These are phyloP conservation scores for Prosopocoilus inquinatus DNA, from an alignment of 2,888 invertebrate genomes.

Conservation along the genomic window DNA sequence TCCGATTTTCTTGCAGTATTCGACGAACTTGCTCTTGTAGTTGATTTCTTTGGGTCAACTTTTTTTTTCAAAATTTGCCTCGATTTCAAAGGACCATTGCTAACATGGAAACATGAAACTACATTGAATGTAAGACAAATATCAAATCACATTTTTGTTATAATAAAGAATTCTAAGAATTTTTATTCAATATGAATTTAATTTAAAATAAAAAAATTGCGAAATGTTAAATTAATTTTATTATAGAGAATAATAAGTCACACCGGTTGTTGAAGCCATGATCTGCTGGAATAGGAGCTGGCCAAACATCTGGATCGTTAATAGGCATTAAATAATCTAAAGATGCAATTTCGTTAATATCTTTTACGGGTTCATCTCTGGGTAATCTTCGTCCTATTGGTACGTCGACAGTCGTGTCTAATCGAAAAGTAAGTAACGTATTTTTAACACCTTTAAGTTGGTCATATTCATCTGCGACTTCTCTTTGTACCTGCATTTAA, in stretches of 20 bases:
- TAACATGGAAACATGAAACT: slow-evolving; percentile 21
- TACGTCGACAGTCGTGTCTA: slow-evolving; percentile 58
- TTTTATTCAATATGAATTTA: background rate
- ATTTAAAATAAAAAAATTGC: background rate
- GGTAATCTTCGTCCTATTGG: slow-evolving; percentile 52
- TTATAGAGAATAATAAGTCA: background rate
- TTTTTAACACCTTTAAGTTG: slow-evolving; percentile 81
- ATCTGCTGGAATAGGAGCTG: slow-evolving; percentile 75
- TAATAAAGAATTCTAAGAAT: background rate
- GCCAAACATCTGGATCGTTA: slow-evolving; percentile 85
- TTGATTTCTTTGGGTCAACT: slow-evolving; percentile 43
- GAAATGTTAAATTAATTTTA: background rate
- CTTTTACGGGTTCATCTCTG: slow-evolving; percentile 64
- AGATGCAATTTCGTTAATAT: slow-evolving; percentile 75
- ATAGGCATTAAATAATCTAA: slow-evolving; percentile 59
- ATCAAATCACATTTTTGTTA: background rate
- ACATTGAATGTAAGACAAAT: background rate
- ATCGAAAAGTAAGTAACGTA: slow-evolving; percentile 73
- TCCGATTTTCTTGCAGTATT: slow-evolving; percentile 40
- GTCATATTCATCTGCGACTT: slow-evolving; percentile 86
- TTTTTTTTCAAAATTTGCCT: slow-evolving; percentile 37
- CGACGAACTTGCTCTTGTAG: slow-evolving; percentile 46
- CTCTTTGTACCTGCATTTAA: slow-evolving; percentile 72
- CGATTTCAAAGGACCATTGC: slow-evolving; percentile 38
- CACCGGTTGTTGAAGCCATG: slow-evolving; percentile 54